Conservation (phyloP, 1,140 invertebrate species). For the Vanessa tameamea region DNA sequence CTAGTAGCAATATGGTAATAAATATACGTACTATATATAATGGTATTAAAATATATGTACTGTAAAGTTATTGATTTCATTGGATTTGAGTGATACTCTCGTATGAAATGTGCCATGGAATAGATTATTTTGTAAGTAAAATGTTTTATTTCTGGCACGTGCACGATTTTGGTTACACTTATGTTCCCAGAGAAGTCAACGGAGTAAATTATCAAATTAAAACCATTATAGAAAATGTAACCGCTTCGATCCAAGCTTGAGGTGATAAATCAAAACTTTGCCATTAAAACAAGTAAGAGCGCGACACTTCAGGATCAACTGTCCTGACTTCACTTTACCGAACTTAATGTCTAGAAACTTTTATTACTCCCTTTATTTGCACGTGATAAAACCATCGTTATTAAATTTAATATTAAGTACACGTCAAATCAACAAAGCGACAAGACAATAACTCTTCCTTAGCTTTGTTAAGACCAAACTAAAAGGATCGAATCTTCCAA, state of each 20-base stretch:
- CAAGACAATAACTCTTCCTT: not conserved
- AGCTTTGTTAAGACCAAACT: not conserved
- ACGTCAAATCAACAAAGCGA: not conserved
- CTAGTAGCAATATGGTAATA: not conserved
- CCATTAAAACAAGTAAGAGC: conserved; percentile 63
- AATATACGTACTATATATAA: no score
- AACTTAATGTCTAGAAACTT: conserved; percentile 69
- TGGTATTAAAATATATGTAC: not conserved
- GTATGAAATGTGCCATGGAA: no score
- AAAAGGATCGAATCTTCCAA: not conserved
- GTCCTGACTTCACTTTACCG: conserved; percentile 54
- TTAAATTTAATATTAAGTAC: not conserved
- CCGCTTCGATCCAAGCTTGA: conserved; percentile 37
- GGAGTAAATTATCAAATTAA: conserved; percentile 28
- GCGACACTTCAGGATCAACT: conserved; percentile 49
- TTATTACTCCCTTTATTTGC: conserved; percentile 48
- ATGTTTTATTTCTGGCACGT: no score
- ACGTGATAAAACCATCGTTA: conserved; percentile 36
- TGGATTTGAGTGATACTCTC: no score
- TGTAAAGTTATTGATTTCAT: no score
- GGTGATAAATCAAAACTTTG: conserved; percentile 71
- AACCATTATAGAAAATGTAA: conserved; percentile 46
- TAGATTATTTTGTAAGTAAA: no score
- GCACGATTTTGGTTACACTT: not conserved
- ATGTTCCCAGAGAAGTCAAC: not conserved